Percentiles rank a stretch among this genome's conserved stretches.
These are phyloP conservation scores for Ctenopoma kingsleyae DNA, from an alignment of 2,797 vertebrate species.

Conservation along the genomic window DNA sequence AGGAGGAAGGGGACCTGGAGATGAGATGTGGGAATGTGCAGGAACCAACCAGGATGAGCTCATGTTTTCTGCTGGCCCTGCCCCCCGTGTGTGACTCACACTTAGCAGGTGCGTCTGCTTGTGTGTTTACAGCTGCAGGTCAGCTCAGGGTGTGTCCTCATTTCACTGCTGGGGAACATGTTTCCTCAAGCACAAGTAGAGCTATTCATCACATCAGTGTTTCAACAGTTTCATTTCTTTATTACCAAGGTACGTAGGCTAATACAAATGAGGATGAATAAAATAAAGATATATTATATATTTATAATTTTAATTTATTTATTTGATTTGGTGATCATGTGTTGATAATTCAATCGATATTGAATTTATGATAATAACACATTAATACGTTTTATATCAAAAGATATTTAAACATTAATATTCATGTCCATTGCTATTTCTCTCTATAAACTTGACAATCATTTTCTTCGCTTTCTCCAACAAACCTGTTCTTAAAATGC, in stretches of 20 bases:
- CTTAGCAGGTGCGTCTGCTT: slow-evolving; percentile 66
- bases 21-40: slow-evolving; percentile 58
- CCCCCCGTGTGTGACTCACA: slow-evolving; percentile 74
- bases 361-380: not conserved
- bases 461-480: not conserved
- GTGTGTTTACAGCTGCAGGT: slow-evolving; percentile 79
- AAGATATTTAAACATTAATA: not conserved
- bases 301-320: too few species aligned
- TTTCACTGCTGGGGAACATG: slow-evolving; percentile 63
- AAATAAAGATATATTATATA: too few species aligned
- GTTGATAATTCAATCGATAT: not conserved
- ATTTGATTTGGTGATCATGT: slow-evolving; percentile 2
- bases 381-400: not conserved
- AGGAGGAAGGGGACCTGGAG: slow-evolving; percentile 11
- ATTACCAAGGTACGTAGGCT: slow-evolving; percentile 1
- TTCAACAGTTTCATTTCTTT: slow-evolving; percentile 25
- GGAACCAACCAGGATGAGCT: slow-evolving; percentile 70
- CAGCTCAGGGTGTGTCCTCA: slow-evolving; percentile 74
- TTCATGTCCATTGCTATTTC: not conserved
- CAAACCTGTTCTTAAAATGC: not conserved
- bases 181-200: slow-evolving; percentile 75
- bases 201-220: slow-evolving; percentile 53
- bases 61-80: slow-evolving; percentile 53
- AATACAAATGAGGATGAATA: slow-evolving; percentile 20
- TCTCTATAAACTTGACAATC: not conserved